Percentiles rank a stretch among this genome's conserved stretches.
These are phyloP conservation scores for Dendropsophus ebraccatus DNA, from an alignment of 2,113 vertebrate genomes.

Conservation along the genomic window DNA sequence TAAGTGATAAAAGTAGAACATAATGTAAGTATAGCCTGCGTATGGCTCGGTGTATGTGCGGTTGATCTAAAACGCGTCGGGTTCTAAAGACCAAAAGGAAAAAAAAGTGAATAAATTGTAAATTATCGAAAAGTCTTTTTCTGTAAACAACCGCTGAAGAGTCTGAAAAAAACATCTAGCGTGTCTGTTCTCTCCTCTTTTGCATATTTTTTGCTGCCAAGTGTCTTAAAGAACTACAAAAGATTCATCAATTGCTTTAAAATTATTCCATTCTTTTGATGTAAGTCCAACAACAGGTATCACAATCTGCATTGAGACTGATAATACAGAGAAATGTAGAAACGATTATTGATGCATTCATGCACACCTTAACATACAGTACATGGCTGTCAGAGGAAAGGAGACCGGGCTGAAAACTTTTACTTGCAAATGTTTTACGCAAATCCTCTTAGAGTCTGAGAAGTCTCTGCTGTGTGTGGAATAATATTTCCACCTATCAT, in stretches of 20 bases:
- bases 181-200: slow-evolving; percentile 8
- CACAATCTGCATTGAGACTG: slow-evolving; percentile 35
- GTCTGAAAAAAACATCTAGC: slow-evolving; percentile 8
- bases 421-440: slow-evolving; percentile 27
- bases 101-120: neutral
- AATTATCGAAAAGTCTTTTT: neutral
- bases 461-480: neutral
- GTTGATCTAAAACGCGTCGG: neutral
- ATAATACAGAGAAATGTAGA: slow-evolving; percentile 20
- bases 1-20: neutral
- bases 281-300: slow-evolving; percentile 42
- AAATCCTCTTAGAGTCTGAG: neutral
- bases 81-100: neutral
- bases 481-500: neutral
- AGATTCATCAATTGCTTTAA: slow-evolving; percentile 37
- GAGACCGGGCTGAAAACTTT: slow-evolving; percentile 12
- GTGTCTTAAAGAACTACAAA: slow-evolving; percentile 39
- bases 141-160: neutral
- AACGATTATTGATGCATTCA: slow-evolving; percentile 42
- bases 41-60: neutral
- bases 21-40: neutral
- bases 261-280: slow-evolving; percentile 35
- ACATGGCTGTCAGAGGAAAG: neutral
- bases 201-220: slow-evolving; percentile 40
- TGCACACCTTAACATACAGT: slow-evolving; percentile 21